Conservation (phyloP, 2,888 invertebrate species). For the Ceraclea dissimilis region DNA sequence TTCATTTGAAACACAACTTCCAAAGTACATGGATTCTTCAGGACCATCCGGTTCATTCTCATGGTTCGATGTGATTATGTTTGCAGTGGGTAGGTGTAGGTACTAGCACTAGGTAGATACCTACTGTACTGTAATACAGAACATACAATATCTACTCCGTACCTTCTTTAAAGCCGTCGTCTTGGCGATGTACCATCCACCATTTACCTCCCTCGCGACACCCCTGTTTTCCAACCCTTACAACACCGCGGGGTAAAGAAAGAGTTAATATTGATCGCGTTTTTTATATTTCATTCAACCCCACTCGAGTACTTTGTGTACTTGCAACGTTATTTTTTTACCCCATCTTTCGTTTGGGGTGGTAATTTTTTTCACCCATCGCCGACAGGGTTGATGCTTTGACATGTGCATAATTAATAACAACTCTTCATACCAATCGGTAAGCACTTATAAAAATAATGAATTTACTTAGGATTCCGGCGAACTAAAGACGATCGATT, state of each 20-base stretch:
- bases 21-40: no score
- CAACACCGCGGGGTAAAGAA: conserved; percentile 42
- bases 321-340: conserved; percentile 48
- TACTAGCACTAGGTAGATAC: no score
- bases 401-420: conserved; percentile 7
- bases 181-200: conserved; percentile 25
- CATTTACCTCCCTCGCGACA: conserved; percentile 2
- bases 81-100: no score
- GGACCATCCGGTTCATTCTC: background rate
- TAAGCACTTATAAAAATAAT: no score
- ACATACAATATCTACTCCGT: conserved; percentile 4
- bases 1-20: no score
- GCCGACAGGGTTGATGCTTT: conserved; percentile 5
- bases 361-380: background rate
- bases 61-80: background rate
- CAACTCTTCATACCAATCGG: no score
- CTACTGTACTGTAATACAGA: background rate
- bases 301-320: conserved; percentile 26
- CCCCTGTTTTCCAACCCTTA: conserved; percentile 22
- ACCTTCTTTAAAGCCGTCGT: conserved; percentile 25
- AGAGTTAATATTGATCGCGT: conserved; percentile 62
- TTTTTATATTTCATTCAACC: conserved; percentile 58
- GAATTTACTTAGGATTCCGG: no score
- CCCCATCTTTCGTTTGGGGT: conserved; percentile 33
- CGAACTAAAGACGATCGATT: no score